These are phyloP conservation scores for Machaerirhynchus nigripectus DNA, from an alignment of 2,113 vertebrate species.

Conservation along the genomic window DNA sequence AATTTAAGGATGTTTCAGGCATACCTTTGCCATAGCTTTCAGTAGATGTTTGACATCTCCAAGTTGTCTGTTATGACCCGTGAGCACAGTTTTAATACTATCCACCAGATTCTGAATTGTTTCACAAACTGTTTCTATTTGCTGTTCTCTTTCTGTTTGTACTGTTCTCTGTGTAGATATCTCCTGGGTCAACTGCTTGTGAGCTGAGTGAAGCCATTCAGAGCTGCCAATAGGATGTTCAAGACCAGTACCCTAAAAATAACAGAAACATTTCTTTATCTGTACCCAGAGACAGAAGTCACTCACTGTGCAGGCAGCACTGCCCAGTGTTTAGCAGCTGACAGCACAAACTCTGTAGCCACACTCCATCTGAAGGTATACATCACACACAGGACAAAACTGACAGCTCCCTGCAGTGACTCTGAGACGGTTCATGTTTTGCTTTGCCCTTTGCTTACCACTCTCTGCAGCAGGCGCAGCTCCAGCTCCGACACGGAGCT, in stretches of 20 bases:
- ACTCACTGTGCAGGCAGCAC: neutral
- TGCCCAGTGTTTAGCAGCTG: neutral
- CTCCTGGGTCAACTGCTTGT: slow-evolving; percentile 90
- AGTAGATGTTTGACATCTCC: slow-evolving; percentile 96
- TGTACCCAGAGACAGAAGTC: neutral
- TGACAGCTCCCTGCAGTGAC: neutral
- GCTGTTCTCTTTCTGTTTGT: slow-evolving; percentile 92
- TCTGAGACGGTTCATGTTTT: fast-evolving
- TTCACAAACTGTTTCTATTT: slow-evolving; percentile 89
- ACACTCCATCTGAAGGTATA: neutral
- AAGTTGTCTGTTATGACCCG: slow-evolving; percentile 92
- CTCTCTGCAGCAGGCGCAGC: slow-evolving; percentile 89
- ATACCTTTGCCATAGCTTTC: slow-evolving; percentile 97
- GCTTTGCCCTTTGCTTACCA: slow-evolving; percentile 77
- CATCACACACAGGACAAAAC: neutral
- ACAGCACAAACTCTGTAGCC: neutral
- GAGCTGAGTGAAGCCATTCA: slow-evolving; percentile 91
- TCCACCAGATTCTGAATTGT: slow-evolving; percentile 93
- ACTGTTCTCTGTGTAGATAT: slow-evolving; percentile 80
- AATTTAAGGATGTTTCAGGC: neutral
- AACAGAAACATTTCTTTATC: slow-evolving; percentile 6
- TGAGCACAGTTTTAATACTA: slow-evolving; percentile 92
- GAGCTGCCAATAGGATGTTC: slow-evolving; percentile 90
- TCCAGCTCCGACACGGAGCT: slow-evolving; percentile 92
- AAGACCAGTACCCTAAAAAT: slow-evolving; percentile 81